Conservation (phyloP, 2,113 vertebrate species). For the Myanophis thanlyinensis region DNA sequence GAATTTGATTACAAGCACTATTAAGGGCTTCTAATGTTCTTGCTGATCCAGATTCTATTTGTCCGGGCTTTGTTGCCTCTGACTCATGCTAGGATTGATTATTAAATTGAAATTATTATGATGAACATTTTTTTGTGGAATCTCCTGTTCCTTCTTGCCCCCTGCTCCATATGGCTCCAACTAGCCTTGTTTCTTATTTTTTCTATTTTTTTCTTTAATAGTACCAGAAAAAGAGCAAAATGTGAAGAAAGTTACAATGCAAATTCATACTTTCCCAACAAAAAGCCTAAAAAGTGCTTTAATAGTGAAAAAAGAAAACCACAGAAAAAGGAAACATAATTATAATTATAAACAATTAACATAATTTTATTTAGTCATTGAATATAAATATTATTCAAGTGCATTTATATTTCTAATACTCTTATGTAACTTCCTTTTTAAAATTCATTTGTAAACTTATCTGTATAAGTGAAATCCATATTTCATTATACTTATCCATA, state of each 20-base stretch:
- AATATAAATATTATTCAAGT: neutral
- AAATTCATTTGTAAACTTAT: too few species aligned
- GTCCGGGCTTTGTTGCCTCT: constrained; percentile 43
- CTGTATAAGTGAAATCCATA: neutral
- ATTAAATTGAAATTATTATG: constrained; percentile 28
- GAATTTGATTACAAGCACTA: constrained; percentile 59
- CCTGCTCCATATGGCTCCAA: neutral
- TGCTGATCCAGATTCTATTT: constrained; percentile 36
- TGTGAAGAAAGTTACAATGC: neutral
- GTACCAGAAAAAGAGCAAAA: neutral
- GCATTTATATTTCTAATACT: neutral
- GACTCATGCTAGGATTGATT: neutral
- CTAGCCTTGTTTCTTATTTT: neutral
- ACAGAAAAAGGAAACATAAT: neutral
- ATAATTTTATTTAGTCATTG: neutral
- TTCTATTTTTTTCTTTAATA: neutral
- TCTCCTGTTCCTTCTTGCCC: neutral
- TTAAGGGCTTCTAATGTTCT: constrained; percentile 59
- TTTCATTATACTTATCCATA: neutral
- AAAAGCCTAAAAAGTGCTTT: neutral
- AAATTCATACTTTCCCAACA: neutral
- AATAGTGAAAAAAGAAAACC: neutral
- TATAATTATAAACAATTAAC: neutral
- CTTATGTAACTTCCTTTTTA: too few species aligned
- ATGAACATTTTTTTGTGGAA: neutral